Percentiles rank a stretch among this genome's conserved stretches.
phyloP scores from a whole-genome alignment of 2,888 invertebrate genomes.

The Zelleria hepariella region DNA sequence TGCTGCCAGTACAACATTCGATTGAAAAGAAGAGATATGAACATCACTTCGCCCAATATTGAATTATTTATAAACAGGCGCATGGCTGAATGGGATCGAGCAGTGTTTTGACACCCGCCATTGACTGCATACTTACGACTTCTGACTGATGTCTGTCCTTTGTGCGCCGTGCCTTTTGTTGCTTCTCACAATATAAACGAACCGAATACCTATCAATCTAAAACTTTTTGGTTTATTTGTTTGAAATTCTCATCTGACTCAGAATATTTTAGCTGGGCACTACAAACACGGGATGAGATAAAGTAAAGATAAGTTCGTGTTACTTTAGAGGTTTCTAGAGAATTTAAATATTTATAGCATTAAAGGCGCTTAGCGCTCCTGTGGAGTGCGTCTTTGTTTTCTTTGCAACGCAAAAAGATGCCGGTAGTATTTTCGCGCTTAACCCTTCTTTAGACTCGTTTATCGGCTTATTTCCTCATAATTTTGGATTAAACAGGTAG shows the following conservation, averaged over 20 bases:
- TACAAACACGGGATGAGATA: background rate
- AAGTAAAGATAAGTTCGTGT: background rate
- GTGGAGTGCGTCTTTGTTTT: slow-evolving; percentile 12
- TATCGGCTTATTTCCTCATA: slow-evolving; percentile 5
- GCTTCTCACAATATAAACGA: slow-evolving; percentile 29
- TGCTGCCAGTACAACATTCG: background rate
- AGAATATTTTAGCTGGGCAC: too few relatives aligned
- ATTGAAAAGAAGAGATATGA: slow-evolving; percentile 18
- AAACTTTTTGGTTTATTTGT: slow-evolving; percentile 1
- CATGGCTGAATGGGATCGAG: slow-evolving; percentile 42
- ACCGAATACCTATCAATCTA: slow-evolving; percentile 23
- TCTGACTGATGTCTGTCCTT: slow-evolving; percentile 57
- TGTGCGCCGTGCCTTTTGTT: slow-evolving; percentile 37
- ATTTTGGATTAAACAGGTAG: background rate
- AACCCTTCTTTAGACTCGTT: slow-evolving; percentile 4
- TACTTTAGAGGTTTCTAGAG: slow-evolving; percentile 9
- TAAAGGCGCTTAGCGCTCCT: slow-evolving; percentile 12
- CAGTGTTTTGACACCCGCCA: slow-evolving; percentile 54
- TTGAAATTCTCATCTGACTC: background rate
- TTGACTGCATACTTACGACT: slow-evolving; percentile 63
- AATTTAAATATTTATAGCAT: slow-evolving; percentile 17
- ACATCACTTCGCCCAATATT: slow-evolving; percentile 44
- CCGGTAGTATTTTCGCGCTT: background rate
- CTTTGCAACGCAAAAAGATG: slow-evolving; percentile 6
- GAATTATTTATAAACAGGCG: slow-evolving; percentile 60